These are phyloP conservation scores for Ypsolopha sequella DNA, from an alignment of 2,888 invertebrate species.

Conservation along the genomic window DNA sequence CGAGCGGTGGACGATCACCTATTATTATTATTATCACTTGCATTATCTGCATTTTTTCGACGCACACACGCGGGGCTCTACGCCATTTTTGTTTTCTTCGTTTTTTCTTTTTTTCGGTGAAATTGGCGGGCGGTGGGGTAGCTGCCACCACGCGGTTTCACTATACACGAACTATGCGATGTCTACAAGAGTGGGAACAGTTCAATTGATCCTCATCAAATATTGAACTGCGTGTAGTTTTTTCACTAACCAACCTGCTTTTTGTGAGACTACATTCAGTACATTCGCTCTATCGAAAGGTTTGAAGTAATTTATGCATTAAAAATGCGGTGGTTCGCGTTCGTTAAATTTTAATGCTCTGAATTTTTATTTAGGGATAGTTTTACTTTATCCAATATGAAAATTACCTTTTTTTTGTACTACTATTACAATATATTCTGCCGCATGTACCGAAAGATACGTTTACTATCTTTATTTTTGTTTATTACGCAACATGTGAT, in stretches of 20 bases:
- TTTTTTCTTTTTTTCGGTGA: conserved; percentile 54
- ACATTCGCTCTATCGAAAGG: conserved; percentile 16
- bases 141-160: conserved; percentile 42
- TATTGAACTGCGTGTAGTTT: conserved; percentile 65
- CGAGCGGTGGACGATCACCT: conserved; percentile 44
- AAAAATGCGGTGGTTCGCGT: not conserved
- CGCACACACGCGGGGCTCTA: conserved; percentile 41
- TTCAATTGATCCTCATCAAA: conserved; percentile 71
- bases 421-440: no score
- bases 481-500: no score
- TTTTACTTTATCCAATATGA: no score
- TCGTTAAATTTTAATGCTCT: not conserved
- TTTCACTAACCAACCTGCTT: conserved; percentile 60
- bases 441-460: no score
- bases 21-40: conserved; percentile 70
- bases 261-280: conserved; percentile 39
- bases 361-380: no score
- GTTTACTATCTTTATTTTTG: no score
- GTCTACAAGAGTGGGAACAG: conserved; percentile 70
- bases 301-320: conserved; percentile 2
- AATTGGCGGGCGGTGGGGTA: conserved; percentile 36
- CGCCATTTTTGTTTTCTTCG: conserved; percentile 62
- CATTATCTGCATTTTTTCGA: conserved; percentile 68
- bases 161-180: conserved; percentile 57
- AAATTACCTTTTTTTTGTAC: no score